Evolutionary conservation across 2,888 invertebrate species (phyloP).

Genomic region (Empis stercorea): DNA sequence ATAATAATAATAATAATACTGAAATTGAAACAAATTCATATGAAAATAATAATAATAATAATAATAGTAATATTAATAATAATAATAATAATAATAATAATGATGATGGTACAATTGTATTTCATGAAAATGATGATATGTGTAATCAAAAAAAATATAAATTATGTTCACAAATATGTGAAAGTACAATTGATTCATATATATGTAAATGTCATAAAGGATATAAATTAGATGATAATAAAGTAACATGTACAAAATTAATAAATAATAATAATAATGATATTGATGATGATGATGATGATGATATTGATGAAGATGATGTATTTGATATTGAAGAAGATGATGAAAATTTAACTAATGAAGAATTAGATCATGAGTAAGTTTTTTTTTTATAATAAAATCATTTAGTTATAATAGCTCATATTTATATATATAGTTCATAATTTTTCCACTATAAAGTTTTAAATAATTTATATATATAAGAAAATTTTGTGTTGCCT

Average conservation of each 20-base stretch:
- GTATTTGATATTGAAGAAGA: conserved; percentile 5
- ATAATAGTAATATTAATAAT: conserved; percentile 1
- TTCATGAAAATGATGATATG: conserved; percentile 33
- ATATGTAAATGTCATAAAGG: conserved; percentile 39
- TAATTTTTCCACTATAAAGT: too few relatives aligned
- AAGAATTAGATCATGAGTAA: background rate
- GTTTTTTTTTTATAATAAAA: too few relatives aligned
- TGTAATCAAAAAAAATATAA: conserved; percentile 44
- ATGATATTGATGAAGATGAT: conserved; percentile 6
- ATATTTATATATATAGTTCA: too few relatives aligned
- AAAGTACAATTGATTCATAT: conserved; percentile 44
- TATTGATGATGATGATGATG: conserved; percentile 12
- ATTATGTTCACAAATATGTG: conserved; percentile 44
- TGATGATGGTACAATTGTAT: conserved; percentile 9
- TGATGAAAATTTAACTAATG: conserved; percentile 1
- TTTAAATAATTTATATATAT: too few relatives aligned
- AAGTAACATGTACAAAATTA: conserved; percentile 36
- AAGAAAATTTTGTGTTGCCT: too few relatives aligned
- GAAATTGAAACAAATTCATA: conserved; percentile 10
- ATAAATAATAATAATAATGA: conserved; percentile 10
- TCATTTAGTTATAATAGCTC: too few relatives aligned
- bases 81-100: background rate
- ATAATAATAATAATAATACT: background rate
- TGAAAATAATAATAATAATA: conserved; percentile 10
- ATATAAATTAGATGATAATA: conserved; percentile 38